phyloP scores from a whole-genome alignment of 1,140 invertebrate genomes.

The Brachionus rubens region DNA sequence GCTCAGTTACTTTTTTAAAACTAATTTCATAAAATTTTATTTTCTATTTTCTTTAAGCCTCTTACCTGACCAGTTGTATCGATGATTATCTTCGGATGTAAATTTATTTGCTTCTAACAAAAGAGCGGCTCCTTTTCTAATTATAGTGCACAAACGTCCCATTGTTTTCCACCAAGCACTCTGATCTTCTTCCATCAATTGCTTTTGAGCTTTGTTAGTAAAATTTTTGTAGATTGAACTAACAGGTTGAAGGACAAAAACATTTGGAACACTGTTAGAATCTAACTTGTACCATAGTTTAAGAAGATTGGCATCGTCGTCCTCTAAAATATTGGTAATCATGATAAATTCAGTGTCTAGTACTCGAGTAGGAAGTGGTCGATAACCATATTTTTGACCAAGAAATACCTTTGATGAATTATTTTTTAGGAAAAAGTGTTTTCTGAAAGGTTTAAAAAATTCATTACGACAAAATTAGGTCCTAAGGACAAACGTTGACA shows the following conservation, averaged over 20 bases:
- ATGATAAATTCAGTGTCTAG: constrained; percentile 75
- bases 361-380: constrained; percentile 88
- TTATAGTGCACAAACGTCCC: constrained; percentile 86
- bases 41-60: not conserved
- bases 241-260: constrained; percentile 90
- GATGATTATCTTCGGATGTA: constrained; percentile 87
- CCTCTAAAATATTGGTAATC: constrained; percentile 75
- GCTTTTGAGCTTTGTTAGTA: constrained; percentile 88
- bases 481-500: constrained; percentile 94
- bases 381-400: constrained; percentile 95
- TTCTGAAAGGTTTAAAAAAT: too few relatives aligned
- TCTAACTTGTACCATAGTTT: constrained; percentile 96
- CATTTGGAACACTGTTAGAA: constrained; percentile 81
- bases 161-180: constrained; percentile 95
- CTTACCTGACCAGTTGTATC: constrained; percentile 96
- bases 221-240: constrained; percentile 94
- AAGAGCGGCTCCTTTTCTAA: constrained; percentile 82
- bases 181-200: constrained; percentile 64
- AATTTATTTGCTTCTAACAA: constrained; percentile 79
- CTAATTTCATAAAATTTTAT: constrained; percentile 32
- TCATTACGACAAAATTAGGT: constrained; percentile 85
- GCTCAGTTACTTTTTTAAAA: constrained; percentile 74
- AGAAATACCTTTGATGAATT: constrained; percentile 72
- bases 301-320: constrained; percentile 76
- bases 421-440: constrained; percentile 46